phyloP scores from a whole-genome alignment of 2,797 vertebrate genomes.

The Catharus ustulatus region DNA sequence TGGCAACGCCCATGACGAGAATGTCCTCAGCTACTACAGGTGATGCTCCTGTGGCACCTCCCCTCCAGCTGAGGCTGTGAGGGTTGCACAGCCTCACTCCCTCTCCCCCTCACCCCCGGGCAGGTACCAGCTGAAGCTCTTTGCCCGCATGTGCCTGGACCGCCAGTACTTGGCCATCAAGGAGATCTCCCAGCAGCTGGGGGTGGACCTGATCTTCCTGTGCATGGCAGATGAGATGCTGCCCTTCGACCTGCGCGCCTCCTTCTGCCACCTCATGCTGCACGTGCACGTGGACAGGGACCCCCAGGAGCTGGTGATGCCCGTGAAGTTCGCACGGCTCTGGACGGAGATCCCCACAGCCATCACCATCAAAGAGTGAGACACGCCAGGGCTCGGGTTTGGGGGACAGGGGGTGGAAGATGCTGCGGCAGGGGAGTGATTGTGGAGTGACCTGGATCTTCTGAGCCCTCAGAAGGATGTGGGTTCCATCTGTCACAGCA shows the following conservation, averaged over 20 bases:
- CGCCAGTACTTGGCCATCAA: constrained; percentile 97
- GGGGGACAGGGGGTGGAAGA: neutral
- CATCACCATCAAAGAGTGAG: constrained; percentile 98
- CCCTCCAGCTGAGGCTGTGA: neutral
- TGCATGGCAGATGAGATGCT: constrained; percentile 97
- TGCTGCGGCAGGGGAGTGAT: fast-evolving
- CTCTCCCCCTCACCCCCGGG: neutral
- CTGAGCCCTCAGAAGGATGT: neutral
- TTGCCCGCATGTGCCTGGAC: constrained; percentile 96
- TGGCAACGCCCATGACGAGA: constrained; percentile 92
- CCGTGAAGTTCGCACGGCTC: constrained; percentile 93
- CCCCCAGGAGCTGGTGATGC: constrained; percentile 95
- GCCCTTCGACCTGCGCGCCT: constrained; percentile 93
- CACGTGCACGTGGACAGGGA: constrained; percentile 95
- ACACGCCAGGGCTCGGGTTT: fast-evolving
- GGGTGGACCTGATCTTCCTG: constrained; percentile 94
- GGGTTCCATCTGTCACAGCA: neutral
- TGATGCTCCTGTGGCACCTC: neutral
- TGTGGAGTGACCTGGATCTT: neutral
- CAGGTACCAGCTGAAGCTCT: constrained; percentile 98
- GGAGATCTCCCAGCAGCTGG: constrained; percentile 96
- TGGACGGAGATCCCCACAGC: constrained; percentile 95
- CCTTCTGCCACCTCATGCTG: constrained; percentile 98
- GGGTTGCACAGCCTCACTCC: neutral
- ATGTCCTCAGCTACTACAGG: constrained; percentile 96